These are phyloP conservation scores for Apocrypta bakeri DNA, from an alignment of 1,140 invertebrate genomes.

Conservation along the genomic window DNA sequence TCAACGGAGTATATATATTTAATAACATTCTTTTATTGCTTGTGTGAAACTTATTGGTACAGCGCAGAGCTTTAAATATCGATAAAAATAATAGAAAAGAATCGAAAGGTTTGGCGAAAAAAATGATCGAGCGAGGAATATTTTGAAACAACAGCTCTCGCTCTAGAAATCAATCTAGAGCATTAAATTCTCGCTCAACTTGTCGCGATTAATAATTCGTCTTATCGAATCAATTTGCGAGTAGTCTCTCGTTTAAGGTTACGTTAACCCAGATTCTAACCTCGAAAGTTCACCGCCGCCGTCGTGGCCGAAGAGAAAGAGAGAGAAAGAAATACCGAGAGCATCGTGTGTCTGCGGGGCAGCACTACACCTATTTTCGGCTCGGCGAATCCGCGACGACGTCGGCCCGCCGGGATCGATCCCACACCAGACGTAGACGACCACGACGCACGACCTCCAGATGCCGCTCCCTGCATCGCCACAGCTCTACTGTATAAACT, in stretches of 20 bases:
- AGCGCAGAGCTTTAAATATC: too few species aligned
- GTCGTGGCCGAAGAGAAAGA: constrained; percentile 30
- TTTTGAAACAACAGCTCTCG: too few species aligned
- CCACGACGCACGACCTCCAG: constrained; percentile 56
- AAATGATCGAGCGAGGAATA: too few species aligned
- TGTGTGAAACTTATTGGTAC: too few species aligned
- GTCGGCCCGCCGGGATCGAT: constrained; percentile 37
- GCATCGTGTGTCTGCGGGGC: not conserved
- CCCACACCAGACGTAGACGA: constrained; percentile 49
- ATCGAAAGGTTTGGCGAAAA: too few species aligned
- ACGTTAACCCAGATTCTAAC: constrained; percentile 47
- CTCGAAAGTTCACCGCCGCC: constrained; percentile 15
- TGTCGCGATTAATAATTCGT: constrained; percentile 2
- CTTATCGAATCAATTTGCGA: constrained; percentile 53
- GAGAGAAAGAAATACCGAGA: not conserved
- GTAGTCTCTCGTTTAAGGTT: constrained; percentile 48
- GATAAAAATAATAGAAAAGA: too few species aligned
- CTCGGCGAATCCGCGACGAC: constrained; percentile 47
- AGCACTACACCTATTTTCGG: constrained; percentile 45
- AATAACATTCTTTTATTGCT: too few species aligned
- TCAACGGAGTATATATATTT: too few species aligned
- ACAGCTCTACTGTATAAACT: not conserved
- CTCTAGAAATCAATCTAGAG: not conserved
- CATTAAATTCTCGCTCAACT: not conserved
- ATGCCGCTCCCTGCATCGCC: constrained; percentile 52